Conservation (phyloP, 1,140 invertebrate species). For the Saccostrea echinata region DNA sequence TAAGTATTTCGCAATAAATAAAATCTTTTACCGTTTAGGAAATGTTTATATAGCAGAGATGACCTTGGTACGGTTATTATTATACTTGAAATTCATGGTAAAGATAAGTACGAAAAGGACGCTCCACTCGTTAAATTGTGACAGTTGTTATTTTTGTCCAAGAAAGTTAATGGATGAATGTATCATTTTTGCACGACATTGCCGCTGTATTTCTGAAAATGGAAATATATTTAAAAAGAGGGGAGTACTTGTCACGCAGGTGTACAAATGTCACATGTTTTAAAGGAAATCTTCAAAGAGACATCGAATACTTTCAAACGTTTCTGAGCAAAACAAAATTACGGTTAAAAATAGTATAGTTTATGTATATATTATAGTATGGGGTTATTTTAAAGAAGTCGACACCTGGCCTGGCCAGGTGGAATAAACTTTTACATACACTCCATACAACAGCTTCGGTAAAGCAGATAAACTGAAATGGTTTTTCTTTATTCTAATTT, state of each 20-base stretch:
- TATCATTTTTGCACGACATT: neutral
- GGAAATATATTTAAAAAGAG: neutral
- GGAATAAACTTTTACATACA: no score
- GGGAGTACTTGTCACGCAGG: neutral
- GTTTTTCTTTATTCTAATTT: no score
- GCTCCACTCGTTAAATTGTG: neutral
- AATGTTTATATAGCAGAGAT: neutral
- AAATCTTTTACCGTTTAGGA: no score
- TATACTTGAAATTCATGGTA: neutral
- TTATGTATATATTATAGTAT: no score
- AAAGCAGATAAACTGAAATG: no score
- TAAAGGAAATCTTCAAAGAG: neutral
- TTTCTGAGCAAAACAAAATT: neutral
- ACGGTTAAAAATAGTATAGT: no score
- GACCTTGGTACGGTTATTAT: neutral
- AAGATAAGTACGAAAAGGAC: neutral
- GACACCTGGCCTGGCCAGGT: no score
- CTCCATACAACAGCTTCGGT: no score
- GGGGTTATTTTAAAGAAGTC: no score
- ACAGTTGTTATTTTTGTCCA: neutral
- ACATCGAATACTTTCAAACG: no score
- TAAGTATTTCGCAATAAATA: no score
- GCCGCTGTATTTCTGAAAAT: constrained; percentile 14
- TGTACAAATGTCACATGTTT: neutral
- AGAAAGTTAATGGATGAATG: neutral